Evolutionary conservation across 2,113 vertebrate genomes (phyloP).

Genomic region (Bos indicus): DNA sequence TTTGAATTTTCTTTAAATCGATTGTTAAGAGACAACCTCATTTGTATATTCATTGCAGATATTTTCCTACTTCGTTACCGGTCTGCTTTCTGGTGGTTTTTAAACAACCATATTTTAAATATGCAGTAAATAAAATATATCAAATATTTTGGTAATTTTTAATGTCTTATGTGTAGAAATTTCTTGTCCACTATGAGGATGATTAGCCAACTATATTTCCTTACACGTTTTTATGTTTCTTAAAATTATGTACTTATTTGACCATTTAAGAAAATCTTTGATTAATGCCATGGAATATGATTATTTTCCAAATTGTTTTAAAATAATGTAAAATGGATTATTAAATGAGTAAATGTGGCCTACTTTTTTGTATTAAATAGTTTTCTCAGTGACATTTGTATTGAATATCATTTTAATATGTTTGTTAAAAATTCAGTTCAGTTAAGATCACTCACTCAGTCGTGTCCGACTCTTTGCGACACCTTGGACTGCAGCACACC

Average conservation of each 20-base stretch:
- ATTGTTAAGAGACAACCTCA: background rate
- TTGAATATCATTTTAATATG: background rate
- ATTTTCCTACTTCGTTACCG: background rate
- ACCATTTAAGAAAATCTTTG: background rate
- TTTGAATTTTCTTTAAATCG: background rate
- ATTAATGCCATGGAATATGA: background rate
- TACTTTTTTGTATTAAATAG: background rate
- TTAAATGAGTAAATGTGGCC: background rate
- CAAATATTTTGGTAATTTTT: background rate
- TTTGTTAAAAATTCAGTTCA: background rate
- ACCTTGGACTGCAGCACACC: background rate
- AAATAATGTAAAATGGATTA: background rate
- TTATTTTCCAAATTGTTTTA: background rate
- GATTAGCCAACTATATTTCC: background rate
- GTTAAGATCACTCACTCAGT: background rate
- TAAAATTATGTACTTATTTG: background rate
- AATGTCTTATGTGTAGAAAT: background rate
- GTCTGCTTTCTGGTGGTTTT: background rate
- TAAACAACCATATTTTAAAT: background rate
- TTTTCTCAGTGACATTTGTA: background rate
- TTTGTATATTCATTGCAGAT: background rate
- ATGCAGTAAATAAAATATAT: background rate
- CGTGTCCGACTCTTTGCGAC: accelerated
- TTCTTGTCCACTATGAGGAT: background rate
- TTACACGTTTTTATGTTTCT: background rate